phyloP scores from a whole-genome alignment of 2,113 vertebrate species.

The Microtus montanus region DNA sequence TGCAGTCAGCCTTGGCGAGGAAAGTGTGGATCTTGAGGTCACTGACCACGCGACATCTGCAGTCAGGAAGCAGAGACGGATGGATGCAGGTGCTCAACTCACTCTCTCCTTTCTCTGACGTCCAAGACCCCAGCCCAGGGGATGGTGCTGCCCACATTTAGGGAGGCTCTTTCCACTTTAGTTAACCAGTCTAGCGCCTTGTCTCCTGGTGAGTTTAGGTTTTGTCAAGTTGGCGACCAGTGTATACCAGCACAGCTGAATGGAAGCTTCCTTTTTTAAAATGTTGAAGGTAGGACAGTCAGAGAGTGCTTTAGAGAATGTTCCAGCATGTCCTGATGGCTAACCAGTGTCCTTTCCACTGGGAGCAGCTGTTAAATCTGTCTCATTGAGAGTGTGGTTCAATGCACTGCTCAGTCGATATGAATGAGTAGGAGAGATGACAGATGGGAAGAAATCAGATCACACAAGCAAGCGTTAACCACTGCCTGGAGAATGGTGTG shows the following conservation, averaged over 20 bases:
- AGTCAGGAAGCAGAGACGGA: background rate
- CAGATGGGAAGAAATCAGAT: background rate
- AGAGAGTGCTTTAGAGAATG: background rate
- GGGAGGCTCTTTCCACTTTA: background rate
- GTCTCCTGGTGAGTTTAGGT: too few relatives aligned
- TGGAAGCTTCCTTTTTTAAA: conserved; percentile 43
- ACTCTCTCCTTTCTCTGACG: background rate
- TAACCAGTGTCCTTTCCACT: background rate
- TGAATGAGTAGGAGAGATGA: conserved; percentile 6
- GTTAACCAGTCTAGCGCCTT: too few relatives aligned
- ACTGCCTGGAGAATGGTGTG: background rate
- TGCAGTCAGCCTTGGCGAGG: background rate
- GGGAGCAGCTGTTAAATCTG: background rate
- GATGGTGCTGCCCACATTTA: background rate
- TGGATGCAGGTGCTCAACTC: background rate
- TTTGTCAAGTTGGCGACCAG: background rate
- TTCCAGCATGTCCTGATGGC: background rate
- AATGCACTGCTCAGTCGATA: background rate
- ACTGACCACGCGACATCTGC: accelerated
- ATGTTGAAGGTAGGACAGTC: conserved; percentile 27
- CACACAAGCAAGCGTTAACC: background rate
- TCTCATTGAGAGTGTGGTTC: background rate
- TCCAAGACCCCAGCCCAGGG: background rate
- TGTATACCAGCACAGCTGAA: background rate
- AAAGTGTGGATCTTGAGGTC: background rate